Percentiles rank a stretch among this genome's conserved stretches.
Conservation (phyloP, 2,113 vertebrate genomes). For the Gracilinanus agilis region DNA sequence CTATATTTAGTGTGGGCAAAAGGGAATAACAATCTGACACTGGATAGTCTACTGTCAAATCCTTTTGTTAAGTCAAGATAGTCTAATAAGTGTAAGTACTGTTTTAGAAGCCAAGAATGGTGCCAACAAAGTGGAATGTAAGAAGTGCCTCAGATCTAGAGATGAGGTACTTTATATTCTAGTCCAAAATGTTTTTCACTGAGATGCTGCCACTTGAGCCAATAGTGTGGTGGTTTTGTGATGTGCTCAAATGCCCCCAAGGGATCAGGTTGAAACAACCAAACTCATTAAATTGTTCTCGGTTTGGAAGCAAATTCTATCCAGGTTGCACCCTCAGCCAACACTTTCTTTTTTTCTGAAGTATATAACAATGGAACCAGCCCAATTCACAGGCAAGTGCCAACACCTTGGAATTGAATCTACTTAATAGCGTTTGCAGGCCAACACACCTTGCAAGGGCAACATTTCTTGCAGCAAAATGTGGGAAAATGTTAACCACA, state of each 20-base stretch:
- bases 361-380: background rate
- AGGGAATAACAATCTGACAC: constrained; percentile 37
- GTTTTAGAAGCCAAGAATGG: constrained; percentile 48
- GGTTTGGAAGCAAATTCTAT: constrained; percentile 50
- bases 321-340: constrained; percentile 34
- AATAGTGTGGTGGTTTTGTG: constrained; percentile 35
- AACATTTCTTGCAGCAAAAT: constrained; percentile 26
- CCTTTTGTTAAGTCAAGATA: constrained; percentile 54
- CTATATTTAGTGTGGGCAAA: constrained; percentile 67
- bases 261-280: constrained; percentile 35
- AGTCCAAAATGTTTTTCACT: constrained; percentile 57
- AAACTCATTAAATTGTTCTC: constrained; percentile 46
- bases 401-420: constrained; percentile 56
- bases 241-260: constrained; percentile 47
- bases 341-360: background rate
- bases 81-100: constrained; percentile 18
- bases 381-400: background rate
- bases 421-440: constrained; percentile 60
- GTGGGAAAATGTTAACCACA: background rate
- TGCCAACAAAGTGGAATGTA: constrained; percentile 38
- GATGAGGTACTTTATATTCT: constrained; percentile 42
- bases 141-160: constrained; percentile 11
- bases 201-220: constrained; percentile 37
- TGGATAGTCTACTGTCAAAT: constrained; percentile 12
- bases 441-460: background rate